phyloP scores from a whole-genome alignment of 2,797 vertebrate genomes.

The Phalloptychus januarius region DNA sequence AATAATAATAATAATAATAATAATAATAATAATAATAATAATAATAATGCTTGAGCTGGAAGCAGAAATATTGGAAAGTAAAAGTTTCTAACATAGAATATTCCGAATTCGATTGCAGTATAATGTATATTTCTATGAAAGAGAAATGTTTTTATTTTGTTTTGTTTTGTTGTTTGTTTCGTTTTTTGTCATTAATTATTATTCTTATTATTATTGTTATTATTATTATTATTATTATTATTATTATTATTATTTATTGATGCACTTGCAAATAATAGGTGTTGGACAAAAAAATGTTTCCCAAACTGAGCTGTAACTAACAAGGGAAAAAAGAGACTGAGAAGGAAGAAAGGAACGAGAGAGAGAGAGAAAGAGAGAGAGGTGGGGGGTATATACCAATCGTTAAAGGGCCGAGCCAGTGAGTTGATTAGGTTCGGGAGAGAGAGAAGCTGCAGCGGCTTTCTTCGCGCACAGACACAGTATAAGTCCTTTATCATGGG shows the following conservation, averaged over 20 bases:
- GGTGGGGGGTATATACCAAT: constrained; percentile 63
- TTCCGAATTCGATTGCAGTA: background rate
- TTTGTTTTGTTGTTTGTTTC: background rate
- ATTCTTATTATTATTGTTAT: constrained; percentile 8
- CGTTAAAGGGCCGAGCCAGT: constrained; percentile 79
- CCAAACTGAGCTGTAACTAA: constrained; percentile 53
- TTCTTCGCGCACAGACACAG: constrained; percentile 75
- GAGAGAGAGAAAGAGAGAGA: background rate
- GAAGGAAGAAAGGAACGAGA: background rate
- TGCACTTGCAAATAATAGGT: background rate
- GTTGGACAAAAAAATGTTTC: background rate
- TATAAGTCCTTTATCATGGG: constrained; percentile 98
- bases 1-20: no score
- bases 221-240: constrained; percentile 12
- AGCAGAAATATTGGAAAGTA: background rate
- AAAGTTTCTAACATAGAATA: background rate
- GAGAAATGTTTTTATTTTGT: no score
- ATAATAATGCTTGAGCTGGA: background rate
- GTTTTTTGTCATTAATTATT: background rate
- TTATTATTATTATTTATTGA: constrained; percentile 8
- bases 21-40: background rate
- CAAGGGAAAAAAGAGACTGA: constrained; percentile 5
- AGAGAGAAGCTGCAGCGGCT: constrained; percentile 84
- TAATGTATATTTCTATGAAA: background rate
- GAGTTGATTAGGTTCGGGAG: constrained; percentile 88